Evolutionary conservation across 1,140 invertebrate genomes (phyloP).

Genomic region (Diorhabda carinulata): DNA sequence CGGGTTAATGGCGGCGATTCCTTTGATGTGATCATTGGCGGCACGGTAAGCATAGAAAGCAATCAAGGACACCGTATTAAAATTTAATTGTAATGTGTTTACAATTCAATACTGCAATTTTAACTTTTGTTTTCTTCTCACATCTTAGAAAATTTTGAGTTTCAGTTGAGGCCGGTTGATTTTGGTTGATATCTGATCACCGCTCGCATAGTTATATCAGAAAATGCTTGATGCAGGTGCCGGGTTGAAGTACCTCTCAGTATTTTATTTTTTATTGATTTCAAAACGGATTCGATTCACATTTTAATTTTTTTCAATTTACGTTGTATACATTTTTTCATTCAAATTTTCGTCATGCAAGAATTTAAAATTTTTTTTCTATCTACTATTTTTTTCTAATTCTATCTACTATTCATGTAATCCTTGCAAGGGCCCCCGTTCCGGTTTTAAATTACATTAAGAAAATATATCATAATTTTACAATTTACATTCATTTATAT

Average conservation of each 20-base stretch:
- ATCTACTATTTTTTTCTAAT: not conserved
- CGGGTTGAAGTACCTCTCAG: too few relatives aligned
- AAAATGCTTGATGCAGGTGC: too few relatives aligned
- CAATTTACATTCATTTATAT: not conserved
- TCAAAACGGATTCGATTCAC: too few relatives aligned
- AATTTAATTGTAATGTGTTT: not conserved
- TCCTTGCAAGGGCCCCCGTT: not conserved
- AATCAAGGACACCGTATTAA: slow-evolving; percentile 5
- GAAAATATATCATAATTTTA: slow-evolving; percentile 4
- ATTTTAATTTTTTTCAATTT: too few relatives aligned
- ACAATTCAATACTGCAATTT: too few relatives aligned
- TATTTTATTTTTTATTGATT: not conserved
- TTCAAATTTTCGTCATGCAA: too few relatives aligned
- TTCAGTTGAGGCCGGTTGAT: not conserved
- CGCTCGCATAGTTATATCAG: too few relatives aligned
- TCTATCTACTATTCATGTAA: not conserved
- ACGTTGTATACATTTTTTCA: too few relatives aligned
- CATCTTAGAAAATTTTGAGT: slow-evolving; percentile 3
- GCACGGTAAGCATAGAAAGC: slow-evolving; percentile 1
- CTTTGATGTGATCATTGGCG: slow-evolving; percentile 2
- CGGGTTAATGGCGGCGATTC: slow-evolving; percentile 2
- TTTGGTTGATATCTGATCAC: slow-evolving; percentile 4
- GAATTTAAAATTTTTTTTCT: not conserved
- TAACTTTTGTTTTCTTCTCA: not conserved
- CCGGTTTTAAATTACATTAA: not conserved